A percentile compares a stretch with the other conserved stretches of the same genome.
phyloP scores from a whole-genome alignment of 2,888 invertebrate genomes.

The Pristionchus maxplancki region DNA sequence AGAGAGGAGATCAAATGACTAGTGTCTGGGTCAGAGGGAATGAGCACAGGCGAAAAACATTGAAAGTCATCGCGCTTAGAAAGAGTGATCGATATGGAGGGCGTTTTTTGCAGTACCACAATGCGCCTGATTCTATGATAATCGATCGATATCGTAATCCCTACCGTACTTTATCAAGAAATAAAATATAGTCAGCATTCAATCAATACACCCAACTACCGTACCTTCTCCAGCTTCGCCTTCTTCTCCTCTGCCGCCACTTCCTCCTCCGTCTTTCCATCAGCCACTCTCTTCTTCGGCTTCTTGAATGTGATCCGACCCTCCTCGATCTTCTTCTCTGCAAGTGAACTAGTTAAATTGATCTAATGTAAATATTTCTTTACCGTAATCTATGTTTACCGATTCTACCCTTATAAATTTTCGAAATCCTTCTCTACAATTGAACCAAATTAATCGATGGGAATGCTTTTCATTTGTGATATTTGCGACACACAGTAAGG shows the following conservation, averaged over 20 bases:
- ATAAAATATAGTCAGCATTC: not conserved
- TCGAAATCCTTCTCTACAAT: no score
- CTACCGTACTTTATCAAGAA: not conserved
- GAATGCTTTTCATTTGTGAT: no score
- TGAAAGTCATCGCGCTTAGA: not conserved
- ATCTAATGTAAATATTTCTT: no score
- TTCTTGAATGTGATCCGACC: slow-evolving; percentile 75
- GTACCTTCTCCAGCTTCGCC: slow-evolving; percentile 54
- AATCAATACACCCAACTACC: not conserved
- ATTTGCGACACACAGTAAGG: no score
- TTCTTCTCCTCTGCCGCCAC: slow-evolving; percentile 55
- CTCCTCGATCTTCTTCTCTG: slow-evolving; percentile 69
- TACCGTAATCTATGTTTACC: no score
- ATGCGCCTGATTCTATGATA: no score
- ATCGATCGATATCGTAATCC: no score
- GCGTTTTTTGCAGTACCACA: no score
- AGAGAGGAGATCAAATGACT: not conserved
- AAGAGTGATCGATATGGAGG: no score
- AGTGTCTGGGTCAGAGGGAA: slow-evolving; percentile 31
- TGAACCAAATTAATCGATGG: no score
- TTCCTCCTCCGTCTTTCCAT: slow-evolving; percentile 48
- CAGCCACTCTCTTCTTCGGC: slow-evolving; percentile 67
- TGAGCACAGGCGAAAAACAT: not conserved
- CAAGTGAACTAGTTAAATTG: slow-evolving; percentile 17
- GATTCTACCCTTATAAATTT: no score